Conservation (phyloP, 2,113 vertebrate species). For the Rhegmatorhina hoffmannsi region DNA sequence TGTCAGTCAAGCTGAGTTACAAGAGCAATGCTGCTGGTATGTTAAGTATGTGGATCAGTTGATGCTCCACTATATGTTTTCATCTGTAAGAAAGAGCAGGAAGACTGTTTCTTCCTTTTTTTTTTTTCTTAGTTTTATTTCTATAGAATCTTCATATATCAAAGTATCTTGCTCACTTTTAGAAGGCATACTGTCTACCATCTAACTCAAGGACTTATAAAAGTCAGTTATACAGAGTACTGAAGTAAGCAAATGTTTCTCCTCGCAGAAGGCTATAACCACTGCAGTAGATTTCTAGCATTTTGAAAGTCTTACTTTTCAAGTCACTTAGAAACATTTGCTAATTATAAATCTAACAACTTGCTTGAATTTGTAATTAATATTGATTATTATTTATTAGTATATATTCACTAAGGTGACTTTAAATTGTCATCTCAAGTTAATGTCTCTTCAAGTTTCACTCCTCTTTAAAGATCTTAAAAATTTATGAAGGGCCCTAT, state of each 20-base stretch:
- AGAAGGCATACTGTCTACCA: neutral
- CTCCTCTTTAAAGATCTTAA: neutral
- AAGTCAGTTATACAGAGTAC: neutral
- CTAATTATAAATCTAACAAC: neutral
- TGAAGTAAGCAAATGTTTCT: neutral
- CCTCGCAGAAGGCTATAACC: neutral
- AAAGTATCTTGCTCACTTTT: conserved; percentile 36
- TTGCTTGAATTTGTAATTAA: neutral
- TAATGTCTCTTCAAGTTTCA: neutral
- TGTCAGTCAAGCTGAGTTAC: neutral
- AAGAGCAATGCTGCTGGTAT: neutral
- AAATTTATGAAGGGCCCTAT: neutral
- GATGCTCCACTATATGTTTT: neutral
- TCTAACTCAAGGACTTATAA: conserved; percentile 1
- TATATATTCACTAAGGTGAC: neutral
- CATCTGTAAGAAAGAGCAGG: neutral
- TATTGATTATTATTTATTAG: neutral
- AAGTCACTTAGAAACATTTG: neutral
- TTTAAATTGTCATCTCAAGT: neutral
- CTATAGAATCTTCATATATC: conserved; percentile 47
- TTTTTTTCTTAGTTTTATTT: conserved; percentile 46
- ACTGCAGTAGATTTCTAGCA: neutral
- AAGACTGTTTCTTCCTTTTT: neutral
- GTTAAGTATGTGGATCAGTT: neutral
- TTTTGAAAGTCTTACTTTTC: neutral